These are phyloP conservation scores for Tipula helvola DNA, from an alignment of 2,888 invertebrate genomes.

Conservation along the genomic window DNA sequence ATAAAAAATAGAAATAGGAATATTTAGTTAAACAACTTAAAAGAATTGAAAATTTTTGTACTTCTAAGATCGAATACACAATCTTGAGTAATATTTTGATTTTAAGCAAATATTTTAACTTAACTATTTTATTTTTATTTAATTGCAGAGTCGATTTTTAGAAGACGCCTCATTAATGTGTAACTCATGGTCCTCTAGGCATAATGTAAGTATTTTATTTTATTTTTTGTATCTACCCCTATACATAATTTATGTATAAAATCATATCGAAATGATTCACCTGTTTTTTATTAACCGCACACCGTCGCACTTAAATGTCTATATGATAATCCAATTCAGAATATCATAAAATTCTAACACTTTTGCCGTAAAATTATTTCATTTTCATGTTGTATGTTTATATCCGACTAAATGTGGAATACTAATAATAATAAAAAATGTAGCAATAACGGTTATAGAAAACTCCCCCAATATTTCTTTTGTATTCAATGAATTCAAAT, in stretches of 20 bases:
- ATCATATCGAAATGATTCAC: not conserved
- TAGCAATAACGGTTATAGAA: not conserved
- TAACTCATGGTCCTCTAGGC: conserved; percentile 83
- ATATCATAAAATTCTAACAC: not conserved
- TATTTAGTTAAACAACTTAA: not conserved
- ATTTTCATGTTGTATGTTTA: not conserved
- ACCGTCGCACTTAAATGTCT: not conserved
- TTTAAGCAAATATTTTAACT: not conserved
- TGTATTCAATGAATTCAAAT: not conserved
- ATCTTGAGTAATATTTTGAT: not conserved
- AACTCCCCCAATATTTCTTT: not conserved
- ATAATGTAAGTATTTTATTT: conserved; percentile 68
- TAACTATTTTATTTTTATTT: conserved; percentile 13
- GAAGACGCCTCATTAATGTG: conserved; percentile 85
- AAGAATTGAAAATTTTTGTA: not conserved
- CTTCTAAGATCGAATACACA: no score
- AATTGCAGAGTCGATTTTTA: conserved; percentile 74
- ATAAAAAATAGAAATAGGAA: not conserved
- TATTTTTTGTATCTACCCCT: not conserved
- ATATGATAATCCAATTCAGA: not conserved
- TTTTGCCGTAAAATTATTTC: not conserved
- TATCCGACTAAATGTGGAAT: not conserved
- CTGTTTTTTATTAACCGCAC: not conserved
- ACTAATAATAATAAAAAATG: not conserved
- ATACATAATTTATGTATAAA: not conserved